phyloP scores from a whole-genome alignment of 2,113 vertebrate genomes.

The Uria aalge region DNA sequence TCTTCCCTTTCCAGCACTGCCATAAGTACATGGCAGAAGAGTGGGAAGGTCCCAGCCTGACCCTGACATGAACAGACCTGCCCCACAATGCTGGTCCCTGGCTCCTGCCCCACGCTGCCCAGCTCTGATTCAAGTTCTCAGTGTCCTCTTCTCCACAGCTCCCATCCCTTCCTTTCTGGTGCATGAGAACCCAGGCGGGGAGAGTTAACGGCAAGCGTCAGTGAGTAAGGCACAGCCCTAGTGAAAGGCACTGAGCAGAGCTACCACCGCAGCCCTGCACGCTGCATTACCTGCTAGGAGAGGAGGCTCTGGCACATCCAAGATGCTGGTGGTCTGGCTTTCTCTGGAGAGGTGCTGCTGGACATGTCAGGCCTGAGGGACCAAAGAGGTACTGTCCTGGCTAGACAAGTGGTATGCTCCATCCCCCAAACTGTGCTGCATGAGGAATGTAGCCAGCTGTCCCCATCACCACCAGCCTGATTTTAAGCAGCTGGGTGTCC shows the following conservation, averaged over 20 bases:
- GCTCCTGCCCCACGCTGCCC: not conserved
- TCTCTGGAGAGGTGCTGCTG: not conserved
- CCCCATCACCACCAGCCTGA: too few species aligned
- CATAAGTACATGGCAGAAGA: not conserved
- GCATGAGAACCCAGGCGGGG: not conserved
- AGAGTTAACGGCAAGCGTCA: accelerated
- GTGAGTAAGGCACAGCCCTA: not conserved
- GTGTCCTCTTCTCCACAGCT: not conserved
- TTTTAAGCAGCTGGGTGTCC: not conserved
- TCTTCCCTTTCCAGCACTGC: not conserved
- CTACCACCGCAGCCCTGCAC: not conserved
- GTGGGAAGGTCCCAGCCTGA: not conserved
- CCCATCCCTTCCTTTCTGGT: not conserved
- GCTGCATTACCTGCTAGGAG: not conserved
- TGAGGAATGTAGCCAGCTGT: accelerated
- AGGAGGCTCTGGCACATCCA: not conserved
- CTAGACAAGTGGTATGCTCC: not conserved
- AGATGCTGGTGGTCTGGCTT: not conserved
- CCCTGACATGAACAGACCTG: not conserved
- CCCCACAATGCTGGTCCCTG: not conserved
- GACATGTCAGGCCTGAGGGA: not conserved
- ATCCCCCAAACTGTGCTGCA: not conserved
- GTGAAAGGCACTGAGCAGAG: not conserved
- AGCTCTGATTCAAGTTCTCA: not conserved
- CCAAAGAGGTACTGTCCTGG: not conserved